A percentile compares a stretch with the other conserved stretches of the same genome.
phyloP scores from a whole-genome alignment of 2,888 invertebrate genomes.

The Keiferia lycopersicella region DNA sequence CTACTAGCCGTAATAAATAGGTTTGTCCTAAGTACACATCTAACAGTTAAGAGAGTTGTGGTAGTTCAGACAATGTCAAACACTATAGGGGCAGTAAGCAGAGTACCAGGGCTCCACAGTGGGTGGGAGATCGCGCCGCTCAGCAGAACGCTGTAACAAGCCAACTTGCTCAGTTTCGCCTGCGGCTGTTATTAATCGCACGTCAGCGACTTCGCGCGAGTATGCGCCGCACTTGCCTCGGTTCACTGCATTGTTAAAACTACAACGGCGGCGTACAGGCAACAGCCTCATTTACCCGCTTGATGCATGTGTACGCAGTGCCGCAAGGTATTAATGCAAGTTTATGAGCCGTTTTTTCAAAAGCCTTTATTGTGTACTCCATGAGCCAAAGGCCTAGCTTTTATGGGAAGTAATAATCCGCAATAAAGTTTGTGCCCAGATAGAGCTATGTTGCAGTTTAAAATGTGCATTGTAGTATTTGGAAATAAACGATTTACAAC shows the following conservation, averaged over 20 bases:
- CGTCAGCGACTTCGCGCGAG: slow-evolving; percentile 51
- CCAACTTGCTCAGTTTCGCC: slow-evolving; percentile 61
- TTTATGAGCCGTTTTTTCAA: slow-evolving; percentile 28
- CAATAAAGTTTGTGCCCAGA: slow-evolving; percentile 18
- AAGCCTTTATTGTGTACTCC: slow-evolving; percentile 12
- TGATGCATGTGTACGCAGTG: slow-evolving; percentile 39
- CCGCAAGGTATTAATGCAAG: slow-evolving; percentile 21
- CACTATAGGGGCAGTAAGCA: background rate
- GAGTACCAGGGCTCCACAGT: slow-evolving; percentile 24
- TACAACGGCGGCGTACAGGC: slow-evolving; percentile 40
- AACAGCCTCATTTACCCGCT: slow-evolving; percentile 43
- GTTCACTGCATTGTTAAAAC: slow-evolving; percentile 55
- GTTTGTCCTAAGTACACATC: too few relatives aligned
- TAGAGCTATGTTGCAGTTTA: background rate
- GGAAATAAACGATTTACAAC: too few relatives aligned
- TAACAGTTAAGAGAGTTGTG: too few relatives aligned
- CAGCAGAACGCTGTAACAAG: slow-evolving; percentile 63
- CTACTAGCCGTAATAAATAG: background rate
- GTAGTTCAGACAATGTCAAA: too few relatives aligned
- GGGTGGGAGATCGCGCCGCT: slow-evolving; percentile 36
- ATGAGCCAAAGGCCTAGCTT: slow-evolving; percentile 21
- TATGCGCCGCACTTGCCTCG: slow-evolving; percentile 45
- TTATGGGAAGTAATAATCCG: slow-evolving; percentile 22
- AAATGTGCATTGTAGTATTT: too few relatives aligned
- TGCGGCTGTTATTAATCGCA: slow-evolving; percentile 60